Evolutionary conservation across 2,113 vertebrate species (phyloP), one percentile per base, ranked within the genome.

Genomic region (Pachyramphus minor): DNA sequence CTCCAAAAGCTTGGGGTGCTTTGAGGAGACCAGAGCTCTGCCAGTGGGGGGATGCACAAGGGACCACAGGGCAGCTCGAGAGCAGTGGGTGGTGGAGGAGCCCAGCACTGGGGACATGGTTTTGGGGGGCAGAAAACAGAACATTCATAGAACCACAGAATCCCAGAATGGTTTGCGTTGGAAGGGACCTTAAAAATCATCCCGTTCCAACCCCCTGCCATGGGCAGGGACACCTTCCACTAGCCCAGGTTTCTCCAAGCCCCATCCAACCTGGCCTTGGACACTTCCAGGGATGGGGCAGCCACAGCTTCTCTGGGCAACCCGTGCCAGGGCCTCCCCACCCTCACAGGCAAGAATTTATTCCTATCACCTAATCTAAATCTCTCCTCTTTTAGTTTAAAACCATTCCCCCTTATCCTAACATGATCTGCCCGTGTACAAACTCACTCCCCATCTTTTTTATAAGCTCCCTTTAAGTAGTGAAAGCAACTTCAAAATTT

Each of bases 61-160:
- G 35, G 20, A 74, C 4, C 55, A 30, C 0, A 0, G 45, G 42
- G 47, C 45, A 86, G 56, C 28, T 35, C 0, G 0, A 66, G 37
- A 66, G 47, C 45, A 31, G 28, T 0, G 0, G 31, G 8, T 2
- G 11, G 13, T 8, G 42, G 18, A 33, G 44, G 50, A 60, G 24
- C 39, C 24, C 1, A 1, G 62, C 2, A 2, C 12, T 0, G 5
- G 25, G 21, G 67, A 89, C 47, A 21, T 11, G 35, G 33, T 25
- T 94, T 47, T 72, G 33, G 62, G 63, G 77, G 74, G 2, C 62
- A 82, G 42, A 85, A 75, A 85, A 11, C 21, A 33, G 42, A 84
- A 71, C 5, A 63, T 19, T 28, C 14, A 25, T 2, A 6, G 31
- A 17, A 25, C 25, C 58, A 30, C 1, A 5, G 37, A 30, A 41